These are phyloP conservation scores for Platysteira castanea DNA, from an alignment of 2,113 vertebrate genomes.

Conservation along the genomic window DNA sequence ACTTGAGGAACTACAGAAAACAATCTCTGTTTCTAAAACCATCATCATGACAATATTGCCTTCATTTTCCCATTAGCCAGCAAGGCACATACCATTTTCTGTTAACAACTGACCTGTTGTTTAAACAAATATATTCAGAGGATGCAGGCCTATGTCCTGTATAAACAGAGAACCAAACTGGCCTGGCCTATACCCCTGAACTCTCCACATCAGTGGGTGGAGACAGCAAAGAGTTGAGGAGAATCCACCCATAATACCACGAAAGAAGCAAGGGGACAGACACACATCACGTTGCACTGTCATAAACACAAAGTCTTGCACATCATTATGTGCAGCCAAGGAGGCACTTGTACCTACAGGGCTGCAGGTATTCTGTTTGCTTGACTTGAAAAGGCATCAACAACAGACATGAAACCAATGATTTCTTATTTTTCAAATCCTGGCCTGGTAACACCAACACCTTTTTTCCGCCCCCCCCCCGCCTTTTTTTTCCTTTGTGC, in stretches of 20 bases:
- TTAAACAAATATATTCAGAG: not conserved
- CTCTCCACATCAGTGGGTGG: fast-evolving
- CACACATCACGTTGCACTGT: fast-evolving
- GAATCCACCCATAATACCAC: not conserved
- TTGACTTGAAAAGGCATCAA: not conserved
- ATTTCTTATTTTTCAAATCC: not conserved
- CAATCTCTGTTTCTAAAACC: not conserved
- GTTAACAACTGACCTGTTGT: not conserved
- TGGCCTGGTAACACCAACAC: not conserved
- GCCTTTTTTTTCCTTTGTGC: too few species aligned
- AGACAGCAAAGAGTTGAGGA: not conserved
- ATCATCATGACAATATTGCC: not conserved
- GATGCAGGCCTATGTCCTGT: not conserved
- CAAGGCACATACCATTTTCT: not conserved
- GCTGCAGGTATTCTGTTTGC: not conserved
- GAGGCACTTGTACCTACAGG: not conserved
- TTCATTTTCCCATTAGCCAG: not conserved
- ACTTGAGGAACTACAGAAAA: not conserved
- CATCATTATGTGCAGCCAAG: fast-evolving
- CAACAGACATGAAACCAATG: not conserved
- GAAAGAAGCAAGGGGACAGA: not conserved
- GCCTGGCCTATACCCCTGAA: not conserved
- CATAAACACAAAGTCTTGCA: not conserved
- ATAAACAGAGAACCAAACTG: not conserved
- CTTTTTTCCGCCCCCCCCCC: too few species aligned